These are phyloP conservation scores for Carapus acus DNA, from an alignment of 2,797 vertebrate genomes.

Conservation along the genomic window DNA sequence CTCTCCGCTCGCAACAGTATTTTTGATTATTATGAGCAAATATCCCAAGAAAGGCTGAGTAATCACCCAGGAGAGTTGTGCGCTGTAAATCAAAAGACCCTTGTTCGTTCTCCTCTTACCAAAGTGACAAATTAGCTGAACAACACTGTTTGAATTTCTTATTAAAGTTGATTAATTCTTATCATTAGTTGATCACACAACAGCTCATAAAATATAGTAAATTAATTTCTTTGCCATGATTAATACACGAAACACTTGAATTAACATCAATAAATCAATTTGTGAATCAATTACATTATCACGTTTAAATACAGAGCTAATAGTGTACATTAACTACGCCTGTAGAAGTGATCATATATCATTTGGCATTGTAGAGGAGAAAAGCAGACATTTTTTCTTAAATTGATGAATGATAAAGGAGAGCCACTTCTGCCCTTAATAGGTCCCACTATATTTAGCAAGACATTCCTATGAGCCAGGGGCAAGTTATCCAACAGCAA, in stretches of 20 bases:
- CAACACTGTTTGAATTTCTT: constrained; percentile 81
- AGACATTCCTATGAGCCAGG: constrained; percentile 15
- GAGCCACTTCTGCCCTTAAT: constrained; percentile 58
- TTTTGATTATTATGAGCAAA: constrained; percentile 2
- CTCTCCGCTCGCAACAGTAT: background rate
- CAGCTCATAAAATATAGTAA: constrained; percentile 74
- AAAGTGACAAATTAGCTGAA: constrained; percentile 82
- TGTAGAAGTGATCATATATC: constrained; percentile 69
- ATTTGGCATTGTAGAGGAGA: constrained; percentile 55
- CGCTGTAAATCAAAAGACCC: constrained; percentile 67
- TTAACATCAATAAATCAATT: constrained; percentile 81
- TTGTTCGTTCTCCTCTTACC: constrained; percentile 69
- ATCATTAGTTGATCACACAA: constrained; percentile 76
- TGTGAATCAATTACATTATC: constrained; percentile 81
- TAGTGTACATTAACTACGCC: constrained; percentile 67
- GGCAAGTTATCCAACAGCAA: constrained; percentile 23
- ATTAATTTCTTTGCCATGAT: constrained; percentile 77
- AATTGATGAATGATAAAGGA: constrained; percentile 70
- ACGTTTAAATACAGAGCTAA: constrained; percentile 75
- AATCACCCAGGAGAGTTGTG: constrained; percentile 49
- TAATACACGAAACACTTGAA: constrained; percentile 81
- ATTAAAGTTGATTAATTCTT: constrained; percentile 87
- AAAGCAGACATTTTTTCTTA: constrained; percentile 59
- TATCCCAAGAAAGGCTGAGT: constrained; percentile 17
- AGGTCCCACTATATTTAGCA: constrained; percentile 40